Conservation (phyloP, 2,113 vertebrate species). For the Corythornis cristatus region DNA sequence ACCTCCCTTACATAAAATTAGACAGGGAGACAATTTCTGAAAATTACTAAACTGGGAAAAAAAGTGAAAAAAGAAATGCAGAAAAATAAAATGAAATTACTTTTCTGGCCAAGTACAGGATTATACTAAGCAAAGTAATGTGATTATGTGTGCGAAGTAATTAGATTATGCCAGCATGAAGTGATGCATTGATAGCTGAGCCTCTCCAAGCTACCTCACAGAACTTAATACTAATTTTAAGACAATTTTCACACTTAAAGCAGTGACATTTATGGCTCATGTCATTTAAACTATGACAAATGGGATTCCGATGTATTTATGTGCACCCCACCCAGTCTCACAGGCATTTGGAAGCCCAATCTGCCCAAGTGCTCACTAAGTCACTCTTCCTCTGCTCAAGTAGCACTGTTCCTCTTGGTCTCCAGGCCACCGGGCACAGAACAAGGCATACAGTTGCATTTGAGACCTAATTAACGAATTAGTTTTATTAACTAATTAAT, state of each 20-base stretch:
- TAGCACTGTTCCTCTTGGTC: background rate
- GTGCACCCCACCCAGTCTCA: accelerated
- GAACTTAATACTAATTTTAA: background rate
- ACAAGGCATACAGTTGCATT: accelerated
- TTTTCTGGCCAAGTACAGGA: background rate
- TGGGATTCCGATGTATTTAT: background rate
- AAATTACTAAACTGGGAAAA: background rate
- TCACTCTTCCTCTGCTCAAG: background rate
- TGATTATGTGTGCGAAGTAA: background rate
- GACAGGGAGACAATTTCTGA: background rate
- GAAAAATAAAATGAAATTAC: background rate
- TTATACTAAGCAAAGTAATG: background rate
- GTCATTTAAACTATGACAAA: background rate
- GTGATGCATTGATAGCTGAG: background rate
- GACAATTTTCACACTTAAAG: background rate
- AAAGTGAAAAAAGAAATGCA: background rate
- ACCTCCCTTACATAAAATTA: accelerated
- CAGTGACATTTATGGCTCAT: background rate
- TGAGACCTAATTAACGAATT: background rate
- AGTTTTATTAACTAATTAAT: background rate
- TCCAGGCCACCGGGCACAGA: background rate
- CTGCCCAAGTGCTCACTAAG: accelerated
- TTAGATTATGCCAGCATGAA: background rate
- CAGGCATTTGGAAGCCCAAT: too few relatives aligned
- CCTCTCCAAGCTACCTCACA: background rate